Evolutionary conservation across 2,888 invertebrate genomes (phyloP).

Genomic region (Trichogramma evanescens): DNA sequence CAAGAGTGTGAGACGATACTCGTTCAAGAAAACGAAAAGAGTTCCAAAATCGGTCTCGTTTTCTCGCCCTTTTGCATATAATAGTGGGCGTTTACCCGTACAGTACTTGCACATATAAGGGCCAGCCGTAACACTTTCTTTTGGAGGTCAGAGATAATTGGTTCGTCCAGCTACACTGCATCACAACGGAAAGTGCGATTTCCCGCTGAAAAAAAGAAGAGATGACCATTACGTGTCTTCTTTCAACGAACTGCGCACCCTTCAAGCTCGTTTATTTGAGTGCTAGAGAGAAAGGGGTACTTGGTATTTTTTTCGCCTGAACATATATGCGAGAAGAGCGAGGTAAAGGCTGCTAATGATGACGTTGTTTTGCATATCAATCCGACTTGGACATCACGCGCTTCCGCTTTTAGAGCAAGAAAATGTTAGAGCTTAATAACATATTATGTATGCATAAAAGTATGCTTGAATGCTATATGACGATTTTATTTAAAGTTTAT

Average conservation of each 20-base stretch:
- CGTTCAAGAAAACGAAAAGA: no score
- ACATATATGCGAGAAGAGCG: not conserved
- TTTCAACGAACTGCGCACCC: not conserved
- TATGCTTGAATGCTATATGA: no score
- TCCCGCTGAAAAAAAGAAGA: not conserved
- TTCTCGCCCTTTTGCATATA: not conserved
- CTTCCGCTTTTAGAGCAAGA: not conserved
- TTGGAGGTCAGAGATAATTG: conserved; percentile 11
- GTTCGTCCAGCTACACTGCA: conserved; percentile 6
- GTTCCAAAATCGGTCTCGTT: not conserved
- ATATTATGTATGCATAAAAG: no score
- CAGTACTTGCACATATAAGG: not conserved
- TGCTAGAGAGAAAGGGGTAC: not conserved
- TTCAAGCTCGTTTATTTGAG: not conserved
- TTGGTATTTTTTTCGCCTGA: not conserved
- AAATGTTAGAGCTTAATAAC: no score
- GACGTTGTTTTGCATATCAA: conserved; percentile 41
- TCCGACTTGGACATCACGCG: conserved; percentile 6
- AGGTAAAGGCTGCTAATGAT: conserved; percentile 32
- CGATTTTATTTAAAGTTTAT: no score
- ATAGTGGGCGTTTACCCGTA: conserved; percentile 7
- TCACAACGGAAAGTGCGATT: conserved; percentile 8
- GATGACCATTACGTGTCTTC: conserved; percentile 7
- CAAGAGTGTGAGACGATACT: no score
- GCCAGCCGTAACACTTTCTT: conserved; percentile 2